Evolutionary conservation across 2,797 vertebrate species (phyloP).

Genomic region (Molossus molossus): DNA sequence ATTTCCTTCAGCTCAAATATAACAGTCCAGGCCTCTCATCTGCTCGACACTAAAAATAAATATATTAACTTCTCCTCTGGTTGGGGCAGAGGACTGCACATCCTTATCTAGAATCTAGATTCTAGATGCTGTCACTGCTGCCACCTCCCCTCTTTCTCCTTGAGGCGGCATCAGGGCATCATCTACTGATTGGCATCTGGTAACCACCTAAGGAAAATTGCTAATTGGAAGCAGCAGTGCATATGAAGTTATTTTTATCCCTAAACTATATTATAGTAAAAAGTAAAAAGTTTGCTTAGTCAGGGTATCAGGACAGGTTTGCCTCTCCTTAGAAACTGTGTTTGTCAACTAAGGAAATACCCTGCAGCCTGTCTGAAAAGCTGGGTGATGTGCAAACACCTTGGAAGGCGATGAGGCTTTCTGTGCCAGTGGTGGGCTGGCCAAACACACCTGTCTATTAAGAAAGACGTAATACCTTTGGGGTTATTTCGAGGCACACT

Average conservation of each 20-base stretch:
- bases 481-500: not conserved
- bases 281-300: not conserved
- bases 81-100: not conserved
- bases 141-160: not conserved
- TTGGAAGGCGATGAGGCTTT: not conserved
- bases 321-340: not conserved
- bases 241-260: constrained; percentile 30
- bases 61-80: not conserved
- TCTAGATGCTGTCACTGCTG: not conserved
- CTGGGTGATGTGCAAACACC: not conserved
- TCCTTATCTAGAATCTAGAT: not conserved
- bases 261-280: not conserved
- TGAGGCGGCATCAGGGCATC: not conserved
- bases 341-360: not conserved
- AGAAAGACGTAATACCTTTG: not conserved
- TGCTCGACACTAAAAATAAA: not conserved
- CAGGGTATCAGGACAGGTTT: not conserved
- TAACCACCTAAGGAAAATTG: constrained; percentile 25
- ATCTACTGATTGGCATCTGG: not conserved
- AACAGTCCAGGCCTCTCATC: not conserved
- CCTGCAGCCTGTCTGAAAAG: not conserved
- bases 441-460: not conserved
- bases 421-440: not conserved
- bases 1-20: not conserved
- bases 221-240: constrained; percentile 32